Conservation (phyloP, 2,888 invertebrate species). For the Torymus texanus region DNA sequence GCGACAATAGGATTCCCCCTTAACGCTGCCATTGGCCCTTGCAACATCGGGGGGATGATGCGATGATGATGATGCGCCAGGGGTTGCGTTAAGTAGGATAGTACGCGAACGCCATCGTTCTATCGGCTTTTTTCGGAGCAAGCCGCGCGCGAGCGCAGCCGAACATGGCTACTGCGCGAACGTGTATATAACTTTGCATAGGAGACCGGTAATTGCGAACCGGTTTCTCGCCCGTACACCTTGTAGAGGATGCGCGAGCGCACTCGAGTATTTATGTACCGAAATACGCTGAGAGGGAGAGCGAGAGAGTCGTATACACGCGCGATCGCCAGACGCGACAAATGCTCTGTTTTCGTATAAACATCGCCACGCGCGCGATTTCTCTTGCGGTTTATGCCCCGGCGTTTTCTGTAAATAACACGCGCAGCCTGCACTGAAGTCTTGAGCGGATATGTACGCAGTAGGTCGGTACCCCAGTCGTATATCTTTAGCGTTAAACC, state of each 20-base stretch:
- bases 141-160: neutral
- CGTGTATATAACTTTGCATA: constrained; percentile 3
- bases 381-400: neutral
- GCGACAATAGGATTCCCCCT: constrained; percentile 72
- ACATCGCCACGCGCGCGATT: neutral
- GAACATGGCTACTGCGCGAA: constrained; percentile 20
- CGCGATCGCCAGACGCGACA: neutral
- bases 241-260: neutral
- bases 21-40: constrained; percentile 67
- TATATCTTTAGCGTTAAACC: too few species aligned
- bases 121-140: too few species aligned
- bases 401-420: neutral
- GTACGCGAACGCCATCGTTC: neutral
- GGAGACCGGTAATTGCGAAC: constrained; percentile 47
- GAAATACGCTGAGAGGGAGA: neutral
- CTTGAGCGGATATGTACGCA: too few species aligned
- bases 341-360: constrained; percentile 8
- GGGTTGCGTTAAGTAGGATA: too few species aligned
- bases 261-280: neutral
- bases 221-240: constrained; percentile 47
- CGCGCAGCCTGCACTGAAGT: neutral
- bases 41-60: constrained; percentile 6
- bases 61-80: neutral
- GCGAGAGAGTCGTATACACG: neutral
- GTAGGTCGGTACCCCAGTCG: too few species aligned